A percentile compares a stretch with the other conserved stretches of the same genome.
Evolutionary conservation across 1,140 invertebrate genomes (phyloP).

Genomic region (Catajapyx aquilonaris): DNA sequence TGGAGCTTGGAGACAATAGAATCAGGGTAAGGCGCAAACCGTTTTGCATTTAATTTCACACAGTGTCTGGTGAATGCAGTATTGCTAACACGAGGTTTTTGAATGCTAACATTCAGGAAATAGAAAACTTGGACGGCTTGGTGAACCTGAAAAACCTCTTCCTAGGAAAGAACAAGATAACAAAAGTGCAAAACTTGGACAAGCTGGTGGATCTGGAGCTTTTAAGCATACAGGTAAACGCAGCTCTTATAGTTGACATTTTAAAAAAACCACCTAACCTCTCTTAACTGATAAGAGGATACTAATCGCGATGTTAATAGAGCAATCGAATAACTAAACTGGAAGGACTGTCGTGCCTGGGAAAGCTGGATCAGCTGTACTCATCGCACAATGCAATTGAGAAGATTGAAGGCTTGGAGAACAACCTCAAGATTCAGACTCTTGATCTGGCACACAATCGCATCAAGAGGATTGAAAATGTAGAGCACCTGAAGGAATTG

Average conservation of each 20-base stretch:
- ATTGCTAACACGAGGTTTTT: slow-evolving; percentile 1
- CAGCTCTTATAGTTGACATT: slow-evolving; percentile 8
- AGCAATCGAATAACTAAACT: slow-evolving; percentile 74
- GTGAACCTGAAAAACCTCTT: slow-evolving; percentile 53
- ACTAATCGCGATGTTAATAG: slow-evolving; percentile 17
- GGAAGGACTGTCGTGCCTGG: slow-evolving; percentile 56
- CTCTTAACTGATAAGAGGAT: slow-evolving; percentile 8
- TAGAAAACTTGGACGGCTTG: slow-evolving; percentile 62
- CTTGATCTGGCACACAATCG: slow-evolving; percentile 79
- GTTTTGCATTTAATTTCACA: no score
- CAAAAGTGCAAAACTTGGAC: slow-evolving; percentile 67
- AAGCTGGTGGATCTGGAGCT: slow-evolving; percentile 52
- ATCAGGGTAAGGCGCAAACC: slow-evolving; percentile 41
- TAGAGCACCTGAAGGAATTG: slow-evolving; percentile 48
- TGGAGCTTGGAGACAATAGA: slow-evolving; percentile 91
- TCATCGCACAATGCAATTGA: slow-evolving; percentile 83
- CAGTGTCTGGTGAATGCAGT: slow-evolving; percentile 1
- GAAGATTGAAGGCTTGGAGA: slow-evolving; percentile 45
- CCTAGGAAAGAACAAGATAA: slow-evolving; percentile 93
- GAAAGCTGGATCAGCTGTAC: slow-evolving; percentile 70
- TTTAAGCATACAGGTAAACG: slow-evolving; percentile 54
- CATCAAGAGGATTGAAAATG: slow-evolving; percentile 58
- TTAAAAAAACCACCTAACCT: slow-evolving; percentile 1
- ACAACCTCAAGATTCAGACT: slow-evolving; percentile 51
- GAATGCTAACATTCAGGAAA: slow-evolving; percentile 35